phyloP scores from a whole-genome alignment of 1,140 invertebrate genomes.

The Brachionus rotundiformis region DNA sequence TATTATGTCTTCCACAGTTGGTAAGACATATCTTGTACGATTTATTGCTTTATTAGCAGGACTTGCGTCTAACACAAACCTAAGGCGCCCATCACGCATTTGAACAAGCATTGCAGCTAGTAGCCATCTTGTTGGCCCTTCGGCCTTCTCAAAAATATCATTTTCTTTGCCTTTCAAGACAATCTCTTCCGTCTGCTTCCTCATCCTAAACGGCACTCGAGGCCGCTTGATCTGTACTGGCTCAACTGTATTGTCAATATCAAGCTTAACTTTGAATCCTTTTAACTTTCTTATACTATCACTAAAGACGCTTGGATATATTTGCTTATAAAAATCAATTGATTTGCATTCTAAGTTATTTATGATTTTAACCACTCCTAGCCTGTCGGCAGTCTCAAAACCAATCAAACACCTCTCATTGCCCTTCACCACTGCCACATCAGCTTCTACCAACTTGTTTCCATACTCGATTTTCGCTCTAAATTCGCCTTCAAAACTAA shows the following conservation, averaged over 20 bases:
- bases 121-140: constrained; percentile 51
- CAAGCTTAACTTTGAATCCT: constrained; percentile 26
- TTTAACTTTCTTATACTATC: constrained; percentile 1
- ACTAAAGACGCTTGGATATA: background rate
- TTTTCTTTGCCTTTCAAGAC: background rate
- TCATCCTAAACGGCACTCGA: background rate
- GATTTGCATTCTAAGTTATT: constrained; percentile 17
- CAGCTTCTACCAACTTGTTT: background rate
- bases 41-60: constrained; percentile 47
- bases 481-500: background rate
- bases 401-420: constrained; percentile 22
- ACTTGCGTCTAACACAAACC: constrained; percentile 49
- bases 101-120: constrained; percentile 44
- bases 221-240: constrained; percentile 7
- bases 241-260: background rate
- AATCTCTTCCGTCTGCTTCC: background rate
- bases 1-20: constrained; percentile 53
- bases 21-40: constrained; percentile 30
- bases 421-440: background rate
- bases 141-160: constrained; percentile 21
- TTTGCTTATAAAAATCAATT: constrained; percentile 20
- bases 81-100: constrained; percentile 35
- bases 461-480: background rate
- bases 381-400: background rate
- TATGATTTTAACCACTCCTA: constrained; percentile 9